Evolutionary conservation across 2,113 vertebrate species (phyloP).

Genomic region (Equus przewalskii): DNA sequence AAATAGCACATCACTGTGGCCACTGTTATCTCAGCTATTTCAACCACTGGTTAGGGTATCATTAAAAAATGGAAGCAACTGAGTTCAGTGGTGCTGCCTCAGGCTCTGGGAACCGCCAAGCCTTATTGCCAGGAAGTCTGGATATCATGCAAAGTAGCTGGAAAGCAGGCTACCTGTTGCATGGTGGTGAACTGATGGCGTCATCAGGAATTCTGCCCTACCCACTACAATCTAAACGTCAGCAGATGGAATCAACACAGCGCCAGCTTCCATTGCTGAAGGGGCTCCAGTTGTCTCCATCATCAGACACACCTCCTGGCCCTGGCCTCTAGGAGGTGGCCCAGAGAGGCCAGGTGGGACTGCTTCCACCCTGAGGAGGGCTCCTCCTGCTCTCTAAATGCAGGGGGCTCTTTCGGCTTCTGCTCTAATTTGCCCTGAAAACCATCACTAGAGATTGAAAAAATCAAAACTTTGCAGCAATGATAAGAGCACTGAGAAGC

Average conservation of each 20-base stretch:
- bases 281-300: neutral
- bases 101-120: neutral
- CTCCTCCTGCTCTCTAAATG: neutral
- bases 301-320: neutral
- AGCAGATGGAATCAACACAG: neutral
- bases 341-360: neutral
- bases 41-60: neutral
- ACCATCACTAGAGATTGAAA: neutral
- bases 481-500: conserved; percentile 55
- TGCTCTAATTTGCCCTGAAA: neutral
- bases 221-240: neutral
- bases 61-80: neutral
- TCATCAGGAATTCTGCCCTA: neutral
- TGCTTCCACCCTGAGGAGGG: neutral
- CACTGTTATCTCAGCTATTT: neutral
- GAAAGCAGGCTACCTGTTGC: conserved; percentile 34
- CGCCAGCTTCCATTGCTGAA: neutral
- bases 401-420: neutral
- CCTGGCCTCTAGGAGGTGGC: neutral
- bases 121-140: conserved; percentile 31
- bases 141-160: conserved; percentile 1
- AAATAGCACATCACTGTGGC: neutral
- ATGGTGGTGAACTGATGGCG: neutral
- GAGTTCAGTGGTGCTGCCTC: neutral
- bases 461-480: conserved; percentile 29